Evolutionary conservation across 2,888 invertebrate species (phyloP).

Genomic region (Poecilus cupreus): DNA sequence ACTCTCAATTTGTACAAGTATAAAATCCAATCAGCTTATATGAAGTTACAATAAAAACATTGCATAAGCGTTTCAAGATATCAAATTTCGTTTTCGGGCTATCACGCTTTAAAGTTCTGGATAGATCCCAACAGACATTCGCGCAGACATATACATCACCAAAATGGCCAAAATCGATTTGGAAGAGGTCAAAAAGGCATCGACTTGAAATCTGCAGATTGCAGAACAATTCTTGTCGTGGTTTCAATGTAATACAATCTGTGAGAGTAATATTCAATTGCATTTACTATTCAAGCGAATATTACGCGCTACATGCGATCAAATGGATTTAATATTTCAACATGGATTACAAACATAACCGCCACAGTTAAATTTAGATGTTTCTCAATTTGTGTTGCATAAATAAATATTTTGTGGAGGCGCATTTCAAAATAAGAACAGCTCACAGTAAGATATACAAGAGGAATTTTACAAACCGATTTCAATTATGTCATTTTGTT

Average conservation of each 20-base stretch:
- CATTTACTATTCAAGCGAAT: constrained; percentile 10
- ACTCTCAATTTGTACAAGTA: not conserved
- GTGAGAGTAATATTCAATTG: not conserved
- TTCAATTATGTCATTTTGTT: too few relatives aligned
- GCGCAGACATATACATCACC: constrained; percentile 29
- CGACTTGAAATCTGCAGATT: not conserved
- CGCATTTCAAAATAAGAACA: too few relatives aligned
- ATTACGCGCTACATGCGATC: not conserved
- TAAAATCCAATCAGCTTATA: constrained; percentile 12
- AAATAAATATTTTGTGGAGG: too few relatives aligned
- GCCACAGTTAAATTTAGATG: not conserved
- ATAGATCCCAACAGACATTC: not conserved
- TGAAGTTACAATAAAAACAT: not conserved
- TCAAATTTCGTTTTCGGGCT: not conserved
- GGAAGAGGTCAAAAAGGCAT: not conserved
- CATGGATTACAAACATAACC: not conserved
- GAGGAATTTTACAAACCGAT: too few relatives aligned
- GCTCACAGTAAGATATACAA: too few relatives aligned
- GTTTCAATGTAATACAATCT: not conserved
- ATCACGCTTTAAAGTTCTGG: constrained; percentile 13
- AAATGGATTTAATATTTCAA: not conserved
- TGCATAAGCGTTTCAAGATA: not conserved
- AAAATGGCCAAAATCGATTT: constrained; percentile 19
- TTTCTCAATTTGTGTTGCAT: not conserved
- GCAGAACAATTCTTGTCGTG: too few relatives aligned